Conservation (phyloP, 2,888 invertebrate species). For the Meta bourneti region DNA sequence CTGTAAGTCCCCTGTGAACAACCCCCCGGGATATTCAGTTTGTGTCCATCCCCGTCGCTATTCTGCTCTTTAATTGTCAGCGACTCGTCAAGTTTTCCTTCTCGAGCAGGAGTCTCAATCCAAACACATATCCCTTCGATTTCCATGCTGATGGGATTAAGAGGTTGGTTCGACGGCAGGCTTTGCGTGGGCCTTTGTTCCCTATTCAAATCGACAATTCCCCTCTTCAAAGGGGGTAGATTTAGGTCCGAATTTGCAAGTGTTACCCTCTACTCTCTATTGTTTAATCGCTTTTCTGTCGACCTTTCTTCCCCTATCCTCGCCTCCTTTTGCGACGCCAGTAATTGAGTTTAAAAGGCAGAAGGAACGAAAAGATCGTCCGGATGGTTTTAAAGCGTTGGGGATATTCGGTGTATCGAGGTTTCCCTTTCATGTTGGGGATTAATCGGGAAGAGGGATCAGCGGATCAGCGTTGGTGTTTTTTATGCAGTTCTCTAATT, state of each 20-base stretch:
- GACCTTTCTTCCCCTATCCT: neutral
- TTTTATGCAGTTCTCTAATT: too few relatives aligned
- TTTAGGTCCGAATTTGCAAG: constrained; percentile 41
- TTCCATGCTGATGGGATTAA: constrained; percentile 63
- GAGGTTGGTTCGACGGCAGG: constrained; percentile 32
- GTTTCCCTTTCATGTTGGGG: neutral
- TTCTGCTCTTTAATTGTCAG: constrained; percentile 41
- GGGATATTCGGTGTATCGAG: too few relatives aligned
- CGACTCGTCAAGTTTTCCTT: constrained; percentile 50
- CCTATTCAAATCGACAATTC: constrained; percentile 51
- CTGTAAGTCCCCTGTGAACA: too few relatives aligned
- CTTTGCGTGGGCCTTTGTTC: constrained; percentile 38
- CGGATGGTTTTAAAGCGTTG: neutral
- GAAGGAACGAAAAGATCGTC: neutral
- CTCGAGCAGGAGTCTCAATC: constrained; percentile 9
- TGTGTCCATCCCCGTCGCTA: constrained; percentile 3
- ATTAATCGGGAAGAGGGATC: neutral
- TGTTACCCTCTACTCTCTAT: constrained; percentile 27
- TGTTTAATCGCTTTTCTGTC: constrained; percentile 51
- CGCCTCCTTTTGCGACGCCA: neutral
- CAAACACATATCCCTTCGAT: constrained; percentile 47
- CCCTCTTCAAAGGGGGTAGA: constrained; percentile 10
- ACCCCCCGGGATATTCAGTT: neutral
- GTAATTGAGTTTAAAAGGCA: neutral
- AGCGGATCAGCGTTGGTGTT: too few relatives aligned